Conservation (phyloP, 1,140 invertebrate species). For the Brachionus angularis region DNA sequence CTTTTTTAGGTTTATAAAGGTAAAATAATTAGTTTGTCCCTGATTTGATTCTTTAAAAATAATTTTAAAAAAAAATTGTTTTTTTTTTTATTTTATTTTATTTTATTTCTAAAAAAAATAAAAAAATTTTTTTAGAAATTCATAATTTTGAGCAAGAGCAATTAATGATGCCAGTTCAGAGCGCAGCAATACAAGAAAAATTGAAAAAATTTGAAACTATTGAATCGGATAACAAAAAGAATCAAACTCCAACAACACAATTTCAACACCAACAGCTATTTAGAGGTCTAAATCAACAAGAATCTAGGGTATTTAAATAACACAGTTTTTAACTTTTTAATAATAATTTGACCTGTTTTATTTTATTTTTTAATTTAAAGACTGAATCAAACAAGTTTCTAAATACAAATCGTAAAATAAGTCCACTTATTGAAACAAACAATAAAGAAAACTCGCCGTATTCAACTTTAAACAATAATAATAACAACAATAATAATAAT, state of each 20-base stretch:
- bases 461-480: neutral
- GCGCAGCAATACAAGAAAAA: conserved; percentile 20
- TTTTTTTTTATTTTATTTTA: conserved; percentile 6
- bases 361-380: neutral
- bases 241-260: too few relatives aligned
- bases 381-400: neutral
- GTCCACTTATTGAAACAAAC: neutral
- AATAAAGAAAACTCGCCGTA: conserved; percentile 22
- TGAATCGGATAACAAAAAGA: too few relatives aligned
- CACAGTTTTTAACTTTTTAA: neutral
- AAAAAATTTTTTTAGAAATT: neutral
- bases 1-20: too few relatives aligned
- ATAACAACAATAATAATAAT: neutral
- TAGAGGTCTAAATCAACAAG: too few relatives aligned
- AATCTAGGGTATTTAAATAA: conserved; percentile 39
- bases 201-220: conserved; percentile 26
- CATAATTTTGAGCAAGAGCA: conserved; percentile 20
- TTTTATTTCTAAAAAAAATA: too few relatives aligned
- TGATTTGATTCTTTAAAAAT: too few relatives aligned
- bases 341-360: conserved; percentile 6
- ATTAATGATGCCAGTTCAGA: conserved; percentile 19
- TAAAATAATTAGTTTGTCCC: too few relatives aligned
- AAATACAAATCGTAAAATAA: neutral
- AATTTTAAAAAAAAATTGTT: neutral
- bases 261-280: too few relatives aligned